Base-by-base conservation (phyloP, 2,888 invertebrate species). In the Platyscelio sp. region DNA sequence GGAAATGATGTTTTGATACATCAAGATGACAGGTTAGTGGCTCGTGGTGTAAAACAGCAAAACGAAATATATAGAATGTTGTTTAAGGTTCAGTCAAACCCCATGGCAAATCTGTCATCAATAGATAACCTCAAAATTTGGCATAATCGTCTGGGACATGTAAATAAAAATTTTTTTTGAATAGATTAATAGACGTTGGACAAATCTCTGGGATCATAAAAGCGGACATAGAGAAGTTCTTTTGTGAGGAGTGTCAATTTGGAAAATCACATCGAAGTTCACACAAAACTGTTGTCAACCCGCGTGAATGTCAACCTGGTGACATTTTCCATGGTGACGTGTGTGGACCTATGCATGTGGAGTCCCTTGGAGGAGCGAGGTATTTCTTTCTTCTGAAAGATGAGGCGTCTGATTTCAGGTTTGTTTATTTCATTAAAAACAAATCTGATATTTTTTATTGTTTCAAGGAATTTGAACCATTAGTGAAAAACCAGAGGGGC, bases 371-470 rank as follows among this genome's bases (percentile, higher is more conserved):
- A 0, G 86, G 87, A 13, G 77, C 83, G 2, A 74, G 68, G 22
- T 88, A 76, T 29, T 82, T 71, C 65, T 43, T 82, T 0, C 15
- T 76, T 0, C 24, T 75, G 6, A 82, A 76, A 22, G 81, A 82
- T 27, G 76, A 82, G 15, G 56, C 65, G 0, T 71, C 88, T 0
- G 70, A 75, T 0, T 88, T 63, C 49, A 49, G 72, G 26, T 79
- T 68, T 40, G 87, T 88, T 1, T 87, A 76, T 27, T 89, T 90
- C 40, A 0, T 90, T 40, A 76, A 61, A 67, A 49, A 87, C 33
- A 88, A 89, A 51, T 76, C 78, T 46, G 83, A 89, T 83, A 81
- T 88, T 24, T 83, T 84, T 26, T 74, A 87, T 2, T 43, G 56
- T 24, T 89, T 88, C 40, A 85, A 83, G 71, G 77, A 86, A 51